Percentiles rank a stretch among this genome's conserved stretches.
These are phyloP conservation scores for Spialia ferax DNA, from an alignment of 2,888 invertebrate species.

Conservation along the genomic window DNA sequence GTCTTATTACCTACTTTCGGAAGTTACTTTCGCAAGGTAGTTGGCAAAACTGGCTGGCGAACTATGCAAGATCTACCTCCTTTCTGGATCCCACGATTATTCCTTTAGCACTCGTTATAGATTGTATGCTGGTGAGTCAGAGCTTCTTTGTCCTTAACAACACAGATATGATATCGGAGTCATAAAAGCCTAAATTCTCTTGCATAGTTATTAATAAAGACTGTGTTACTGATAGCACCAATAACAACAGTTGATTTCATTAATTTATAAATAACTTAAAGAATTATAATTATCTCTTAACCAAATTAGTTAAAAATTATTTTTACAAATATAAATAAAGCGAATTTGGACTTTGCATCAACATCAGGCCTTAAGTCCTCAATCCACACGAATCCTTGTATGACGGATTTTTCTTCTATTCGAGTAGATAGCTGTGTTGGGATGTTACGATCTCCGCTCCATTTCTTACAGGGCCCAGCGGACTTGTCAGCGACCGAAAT, in stretches of 20 bases:
- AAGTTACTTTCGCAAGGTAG: too few species aligned
- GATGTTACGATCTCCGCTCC: too few species aligned
- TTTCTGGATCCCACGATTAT: too few species aligned
- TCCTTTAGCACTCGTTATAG: not conserved
- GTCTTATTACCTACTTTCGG: too few species aligned
- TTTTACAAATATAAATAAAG: not conserved
- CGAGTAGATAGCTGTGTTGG: too few species aligned
- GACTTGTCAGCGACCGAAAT: conserved; percentile 68
- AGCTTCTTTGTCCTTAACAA: not conserved
- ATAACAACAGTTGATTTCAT: not conserved
- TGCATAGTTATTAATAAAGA: not conserved
- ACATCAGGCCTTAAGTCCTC: too few species aligned
- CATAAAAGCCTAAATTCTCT: not conserved
- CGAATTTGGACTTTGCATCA: not conserved
- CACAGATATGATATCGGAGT: not conserved
- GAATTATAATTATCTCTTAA: not conserved
- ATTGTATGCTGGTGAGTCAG: not conserved
- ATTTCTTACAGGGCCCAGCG: conserved; percentile 61
- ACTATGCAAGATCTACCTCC: too few species aligned
- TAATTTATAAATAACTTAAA: not conserved
- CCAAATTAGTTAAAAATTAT: not conserved
- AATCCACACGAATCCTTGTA: too few species aligned
- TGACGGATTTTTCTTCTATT: too few species aligned
- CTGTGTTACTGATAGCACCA: not conserved
- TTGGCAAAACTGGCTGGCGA: too few species aligned